Evolutionary conservation across 2,113 vertebrate genomes (phyloP), one percentile per base, ranked within the genome.

Genomic region (Dicentrarchus labrax): DNA sequence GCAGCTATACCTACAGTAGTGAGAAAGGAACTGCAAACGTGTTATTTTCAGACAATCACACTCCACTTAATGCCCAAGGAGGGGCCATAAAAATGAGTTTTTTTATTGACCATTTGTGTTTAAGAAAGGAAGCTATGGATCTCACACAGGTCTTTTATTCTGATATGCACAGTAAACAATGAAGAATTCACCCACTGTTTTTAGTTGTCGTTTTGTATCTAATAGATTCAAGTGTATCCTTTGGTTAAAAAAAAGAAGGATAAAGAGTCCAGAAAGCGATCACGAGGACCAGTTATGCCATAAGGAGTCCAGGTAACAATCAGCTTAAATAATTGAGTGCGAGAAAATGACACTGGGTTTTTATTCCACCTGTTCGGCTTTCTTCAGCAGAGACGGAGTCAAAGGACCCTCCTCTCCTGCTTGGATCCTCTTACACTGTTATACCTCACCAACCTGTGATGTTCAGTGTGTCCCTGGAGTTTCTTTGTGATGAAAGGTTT

Each of bases 281-380:
- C 72, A 54, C 6, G 6, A 41, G 51, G 82, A 80, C 36, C 5
- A 68, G 62, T 11, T 19, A 22, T 41, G 54, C 30, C 76, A 24
- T 60, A 48, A 68, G 48, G 64, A 74, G 53, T 39, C 36, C 51
- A 17, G 43, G 13, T 30, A 74, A 77, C 60, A 86, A 66, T n/a
- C 12, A 66, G 19, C 50, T 21, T 84, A 38, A 82, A 78, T 79
- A 61, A 84, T 70, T 17, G 43, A 90, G 62, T 17, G 13, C 15
- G 71, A 47, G 65, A 78, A 78, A 39, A 79, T 76, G 82, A 53
- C 67, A 12, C 45, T 43, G 43, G 0, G 11, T 76, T 38, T 68
- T 72, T 45, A 70, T 59, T n/a, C 73, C 38, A 67, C 67, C 66
- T 56, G 21, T 76, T 71, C 0, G 24, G 7, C 38, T 71, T 65